These are phyloP conservation scores for Limnodromus scolopaceus DNA, from an alignment of 2,797 vertebrate genomes.

Conservation along the genomic window DNA sequence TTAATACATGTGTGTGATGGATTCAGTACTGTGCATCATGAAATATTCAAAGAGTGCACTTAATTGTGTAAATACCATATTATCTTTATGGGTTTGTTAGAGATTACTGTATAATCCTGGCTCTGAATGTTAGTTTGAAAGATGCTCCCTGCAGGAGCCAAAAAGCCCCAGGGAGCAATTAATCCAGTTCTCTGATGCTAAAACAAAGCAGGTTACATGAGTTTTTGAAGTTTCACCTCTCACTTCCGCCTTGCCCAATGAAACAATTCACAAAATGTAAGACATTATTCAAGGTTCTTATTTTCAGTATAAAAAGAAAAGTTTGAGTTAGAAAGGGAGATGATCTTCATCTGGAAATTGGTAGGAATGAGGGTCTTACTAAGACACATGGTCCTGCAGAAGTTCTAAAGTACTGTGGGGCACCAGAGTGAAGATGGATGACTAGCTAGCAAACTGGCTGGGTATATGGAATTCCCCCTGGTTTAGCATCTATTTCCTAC, in stretches of 20 bases:
- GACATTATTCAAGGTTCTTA: not conserved
- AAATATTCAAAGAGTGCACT: constrained; percentile 28
- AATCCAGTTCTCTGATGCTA: not conserved
- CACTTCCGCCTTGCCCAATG: not conserved
- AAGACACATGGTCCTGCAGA: not conserved
- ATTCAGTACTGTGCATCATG: constrained; percentile 38
- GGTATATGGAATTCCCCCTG: not conserved
- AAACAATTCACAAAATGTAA: not conserved
- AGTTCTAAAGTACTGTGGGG: not conserved
- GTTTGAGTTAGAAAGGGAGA: not conserved
- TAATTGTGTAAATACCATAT: constrained; percentile 50
- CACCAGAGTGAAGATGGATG: not conserved
- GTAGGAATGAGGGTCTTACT: not conserved
- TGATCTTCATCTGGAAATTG: not conserved
- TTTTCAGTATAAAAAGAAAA: not conserved
- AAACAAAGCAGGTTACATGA: not conserved
- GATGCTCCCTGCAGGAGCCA: constrained; percentile 8
- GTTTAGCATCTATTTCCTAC: not conserved
- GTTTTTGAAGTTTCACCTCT: not conserved
- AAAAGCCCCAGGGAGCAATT: constrained; percentile 19
- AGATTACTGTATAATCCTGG: constrained; percentile 10
- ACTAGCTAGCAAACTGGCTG: not conserved
- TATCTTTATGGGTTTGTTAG: constrained; percentile 15
- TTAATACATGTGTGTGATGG: constrained; percentile 29
- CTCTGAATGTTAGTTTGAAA: constrained; percentile 29